Evolutionary conservation across 1,140 invertebrate species (phyloP).

Genomic region (Pantala flavescens): DNA sequence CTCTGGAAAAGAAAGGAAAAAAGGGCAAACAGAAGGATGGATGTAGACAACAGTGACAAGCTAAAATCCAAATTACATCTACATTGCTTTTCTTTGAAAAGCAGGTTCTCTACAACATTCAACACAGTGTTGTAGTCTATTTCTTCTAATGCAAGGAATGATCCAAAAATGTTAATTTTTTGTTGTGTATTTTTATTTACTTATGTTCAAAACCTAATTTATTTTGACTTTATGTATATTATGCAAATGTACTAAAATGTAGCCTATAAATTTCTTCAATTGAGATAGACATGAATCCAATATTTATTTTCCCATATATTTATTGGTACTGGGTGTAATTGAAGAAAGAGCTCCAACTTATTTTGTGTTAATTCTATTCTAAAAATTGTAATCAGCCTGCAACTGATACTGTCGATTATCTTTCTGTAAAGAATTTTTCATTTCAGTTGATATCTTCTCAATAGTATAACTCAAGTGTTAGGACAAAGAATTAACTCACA

Average conservation of each 20-base stretch:
- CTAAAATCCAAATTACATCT: not conserved
- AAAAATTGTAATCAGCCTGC: not conserved
- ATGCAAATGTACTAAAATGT: not conserved
- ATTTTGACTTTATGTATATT: slow-evolving; percentile 5
- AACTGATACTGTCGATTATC: not conserved
- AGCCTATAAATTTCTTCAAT: not conserved
- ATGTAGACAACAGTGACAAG: slow-evolving; percentile 37
- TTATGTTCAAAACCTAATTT: not conserved
- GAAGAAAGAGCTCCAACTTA: too few species aligned
- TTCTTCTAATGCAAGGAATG: not conserved
- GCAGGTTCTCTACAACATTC: not conserved
- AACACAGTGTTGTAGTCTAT: not conserved
- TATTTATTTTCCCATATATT: not conserved
- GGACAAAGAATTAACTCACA: not conserved
- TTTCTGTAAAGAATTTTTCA: not conserved
- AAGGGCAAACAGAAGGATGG: slow-evolving; percentile 39
- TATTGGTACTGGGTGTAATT: too few species aligned
- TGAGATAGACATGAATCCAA: not conserved
- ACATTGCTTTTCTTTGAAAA: not conserved
- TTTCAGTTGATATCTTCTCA: not conserved
- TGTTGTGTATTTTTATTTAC: not conserved
- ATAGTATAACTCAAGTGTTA: not conserved
- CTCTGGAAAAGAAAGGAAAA: slow-evolving; percentile 40
- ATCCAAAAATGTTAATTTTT: not conserved
- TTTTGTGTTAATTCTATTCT: not conserved